phyloP scores from a whole-genome alignment of 2,888 invertebrate genomes.

The Drosophila phalerata region DNA sequence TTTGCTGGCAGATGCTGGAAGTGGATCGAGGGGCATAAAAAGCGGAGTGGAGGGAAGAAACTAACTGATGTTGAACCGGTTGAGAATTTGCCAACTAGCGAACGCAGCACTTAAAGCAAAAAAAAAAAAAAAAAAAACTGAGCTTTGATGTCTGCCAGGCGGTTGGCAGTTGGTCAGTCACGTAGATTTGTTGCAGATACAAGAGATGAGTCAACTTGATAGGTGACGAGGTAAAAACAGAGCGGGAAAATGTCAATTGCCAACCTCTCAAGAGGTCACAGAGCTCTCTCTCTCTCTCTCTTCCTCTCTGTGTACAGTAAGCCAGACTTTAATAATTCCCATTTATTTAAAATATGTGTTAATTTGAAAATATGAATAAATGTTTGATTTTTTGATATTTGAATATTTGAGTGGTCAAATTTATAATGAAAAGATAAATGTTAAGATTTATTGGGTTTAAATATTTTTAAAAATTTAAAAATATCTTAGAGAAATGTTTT shows the following conservation, averaged over 20 bases:
- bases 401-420: too few relatives aligned
- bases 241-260: slow-evolving; percentile 2
- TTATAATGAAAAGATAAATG: too few relatives aligned
- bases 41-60: neutral
- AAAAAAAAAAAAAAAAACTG: slow-evolving; percentile 11
- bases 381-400: too few relatives aligned
- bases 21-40: slow-evolving; percentile 2
- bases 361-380: too few relatives aligned
- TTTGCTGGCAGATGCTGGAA: slow-evolving; percentile 42
- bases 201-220: slow-evolving; percentile 40
- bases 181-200: slow-evolving; percentile 47
- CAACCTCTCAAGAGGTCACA: slow-evolving; percentile 26
- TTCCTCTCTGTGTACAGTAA: neutral
- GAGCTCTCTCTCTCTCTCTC: neutral
- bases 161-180: slow-evolving; percentile 36
- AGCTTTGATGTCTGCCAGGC: slow-evolving; percentile 28
- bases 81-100: slow-evolving; percentile 39
- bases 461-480: too few relatives aligned
- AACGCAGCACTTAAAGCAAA: slow-evolving; percentile 5
- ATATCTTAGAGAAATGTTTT: neutral
- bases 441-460: too few relatives aligned
- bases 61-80: slow-evolving; percentile 45
- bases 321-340: neutral
- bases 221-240: slow-evolving; percentile 19
- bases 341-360: neutral